Evolutionary conservation across 2,888 invertebrate genomes (phyloP).

Genomic region (Apocheima hispidaria): DNA sequence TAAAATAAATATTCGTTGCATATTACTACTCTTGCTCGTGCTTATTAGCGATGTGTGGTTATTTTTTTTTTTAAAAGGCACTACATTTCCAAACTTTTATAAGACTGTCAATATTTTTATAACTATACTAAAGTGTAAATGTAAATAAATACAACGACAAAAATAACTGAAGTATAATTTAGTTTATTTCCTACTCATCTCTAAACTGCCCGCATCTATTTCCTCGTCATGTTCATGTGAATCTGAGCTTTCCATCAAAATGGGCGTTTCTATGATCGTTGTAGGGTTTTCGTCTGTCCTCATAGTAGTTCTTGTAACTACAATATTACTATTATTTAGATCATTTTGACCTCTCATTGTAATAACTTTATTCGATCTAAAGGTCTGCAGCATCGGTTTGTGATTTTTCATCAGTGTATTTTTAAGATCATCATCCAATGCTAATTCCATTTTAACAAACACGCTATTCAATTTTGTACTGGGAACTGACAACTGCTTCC

Average conservation of each 20-base stretch:
- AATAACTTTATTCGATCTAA: not conserved
- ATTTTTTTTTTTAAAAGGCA: not conserved
- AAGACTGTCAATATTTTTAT: constrained; percentile 33
- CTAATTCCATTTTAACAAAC: constrained; percentile 59
- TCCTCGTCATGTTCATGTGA: not conserved
- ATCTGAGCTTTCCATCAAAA: not conserved
- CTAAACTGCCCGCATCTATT: not conserved
- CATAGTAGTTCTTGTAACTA: constrained; percentile 6
- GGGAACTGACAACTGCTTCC: not conserved
- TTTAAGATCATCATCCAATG: constrained; percentile 55
- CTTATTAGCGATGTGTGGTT: too few species aligned
- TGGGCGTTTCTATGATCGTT: not conserved
- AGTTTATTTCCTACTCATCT: not conserved
- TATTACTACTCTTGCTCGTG: too few species aligned
- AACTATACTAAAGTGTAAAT: constrained; percentile 32
- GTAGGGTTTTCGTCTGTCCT: not conserved
- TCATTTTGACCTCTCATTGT: too few species aligned
- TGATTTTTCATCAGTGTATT: constrained; percentile 29
- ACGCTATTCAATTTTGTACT: constrained; percentile 44
- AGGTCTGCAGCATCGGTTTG: not conserved
- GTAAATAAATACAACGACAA: constrained; percentile 18
- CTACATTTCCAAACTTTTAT: not conserved
- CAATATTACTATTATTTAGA: not conserved
- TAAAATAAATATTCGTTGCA: too few species aligned
- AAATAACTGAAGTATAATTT: not conserved